Conservation (phyloP, 2,113 vertebrate species). For the Eublepharis macularius region DNA sequence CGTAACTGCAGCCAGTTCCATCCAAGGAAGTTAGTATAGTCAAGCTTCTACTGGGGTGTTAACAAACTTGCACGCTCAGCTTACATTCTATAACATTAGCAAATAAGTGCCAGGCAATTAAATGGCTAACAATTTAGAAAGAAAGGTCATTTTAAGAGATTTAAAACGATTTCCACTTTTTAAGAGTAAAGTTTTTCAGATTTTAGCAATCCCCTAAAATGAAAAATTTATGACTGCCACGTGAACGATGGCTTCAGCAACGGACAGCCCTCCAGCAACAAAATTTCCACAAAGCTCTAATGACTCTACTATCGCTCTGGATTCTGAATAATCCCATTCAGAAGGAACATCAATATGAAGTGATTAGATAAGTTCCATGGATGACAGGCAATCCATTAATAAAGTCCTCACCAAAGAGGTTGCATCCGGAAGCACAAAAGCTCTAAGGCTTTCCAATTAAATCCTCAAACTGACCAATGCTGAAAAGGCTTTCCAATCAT, state of each 20-base stretch:
- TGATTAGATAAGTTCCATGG: slow-evolving; percentile 44
- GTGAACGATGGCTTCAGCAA: not conserved
- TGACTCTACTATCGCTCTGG: slow-evolving; percentile 2
- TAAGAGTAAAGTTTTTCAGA: not conserved
- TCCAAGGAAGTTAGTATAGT: not conserved
- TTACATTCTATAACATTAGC: too few species aligned
- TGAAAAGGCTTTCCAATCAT: not conserved
- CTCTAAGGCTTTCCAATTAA: slow-evolving; percentile 6
- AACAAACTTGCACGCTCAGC: not conserved
- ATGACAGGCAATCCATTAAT: slow-evolving; percentile 36
- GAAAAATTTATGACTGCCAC: not conserved
- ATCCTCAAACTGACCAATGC: fast-evolving
- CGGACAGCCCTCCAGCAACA: slow-evolving; percentile 10
- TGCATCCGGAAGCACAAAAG: slow-evolving; percentile 40
- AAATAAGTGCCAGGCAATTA: too few species aligned
- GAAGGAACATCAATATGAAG: slow-evolving; percentile 42
- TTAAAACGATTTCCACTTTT: not conserved
- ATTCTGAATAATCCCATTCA: slow-evolving; percentile 43
- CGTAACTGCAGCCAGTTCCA: not conserved
- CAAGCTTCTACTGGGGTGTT: not conserved
- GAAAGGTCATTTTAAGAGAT: not conserved
- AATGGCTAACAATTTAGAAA: too few species aligned
- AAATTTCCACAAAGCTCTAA: not conserved
- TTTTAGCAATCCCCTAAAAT: not conserved
- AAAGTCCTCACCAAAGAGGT: not conserved